Evolutionary conservation across 2,797 vertebrate species (phyloP).

Genomic region (Girardinus metallicus): DNA sequence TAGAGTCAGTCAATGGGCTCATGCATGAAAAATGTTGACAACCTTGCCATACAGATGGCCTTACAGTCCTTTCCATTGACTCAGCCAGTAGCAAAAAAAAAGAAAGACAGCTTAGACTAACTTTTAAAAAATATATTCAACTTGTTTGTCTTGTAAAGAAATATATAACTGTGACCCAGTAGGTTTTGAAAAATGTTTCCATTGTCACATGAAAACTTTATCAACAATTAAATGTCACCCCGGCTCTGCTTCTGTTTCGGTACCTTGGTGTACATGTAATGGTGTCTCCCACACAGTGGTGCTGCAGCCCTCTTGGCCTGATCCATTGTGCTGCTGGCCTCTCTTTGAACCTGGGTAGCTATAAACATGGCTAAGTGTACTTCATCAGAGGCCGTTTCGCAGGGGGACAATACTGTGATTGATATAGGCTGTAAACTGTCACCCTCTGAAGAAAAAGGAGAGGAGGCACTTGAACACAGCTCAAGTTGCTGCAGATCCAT

Average conservation of each 20-base stretch:
- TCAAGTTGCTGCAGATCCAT: conserved; percentile 58
- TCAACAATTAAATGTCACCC: conserved; percentile 22
- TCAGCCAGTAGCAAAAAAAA: conserved; percentile 29
- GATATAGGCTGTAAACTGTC: conserved; percentile 59
- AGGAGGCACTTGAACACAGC: conserved; percentile 61
- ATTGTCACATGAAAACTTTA: background rate
- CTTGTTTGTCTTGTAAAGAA: background rate
- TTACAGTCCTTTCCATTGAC: conserved; percentile 31
- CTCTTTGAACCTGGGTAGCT: conserved; percentile 78
- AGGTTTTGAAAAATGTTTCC: background rate
- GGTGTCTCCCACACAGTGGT: conserved; percentile 70
- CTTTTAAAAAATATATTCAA: conserved; percentile 19
- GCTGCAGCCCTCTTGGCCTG: conserved; percentile 63
- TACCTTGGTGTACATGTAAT: conserved; percentile 50
- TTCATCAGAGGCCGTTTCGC: conserved; percentile 69
- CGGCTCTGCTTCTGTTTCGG: conserved; percentile 68
- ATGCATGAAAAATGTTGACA: conserved; percentile 53
- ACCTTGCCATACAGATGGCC: conserved; percentile 49
- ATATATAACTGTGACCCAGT: background rate
- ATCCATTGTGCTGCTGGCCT: conserved; percentile 78
- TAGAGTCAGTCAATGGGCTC: conserved; percentile 48
- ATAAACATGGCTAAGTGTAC: conserved; percentile 79
- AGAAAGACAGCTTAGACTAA: conserved; percentile 39
- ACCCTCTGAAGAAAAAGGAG: conserved; percentile 45
- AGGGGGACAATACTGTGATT: conserved; percentile 76